Evolutionary conservation across 2,888 invertebrate species (phyloP).

Genomic region (Dicycla oo): DNA sequence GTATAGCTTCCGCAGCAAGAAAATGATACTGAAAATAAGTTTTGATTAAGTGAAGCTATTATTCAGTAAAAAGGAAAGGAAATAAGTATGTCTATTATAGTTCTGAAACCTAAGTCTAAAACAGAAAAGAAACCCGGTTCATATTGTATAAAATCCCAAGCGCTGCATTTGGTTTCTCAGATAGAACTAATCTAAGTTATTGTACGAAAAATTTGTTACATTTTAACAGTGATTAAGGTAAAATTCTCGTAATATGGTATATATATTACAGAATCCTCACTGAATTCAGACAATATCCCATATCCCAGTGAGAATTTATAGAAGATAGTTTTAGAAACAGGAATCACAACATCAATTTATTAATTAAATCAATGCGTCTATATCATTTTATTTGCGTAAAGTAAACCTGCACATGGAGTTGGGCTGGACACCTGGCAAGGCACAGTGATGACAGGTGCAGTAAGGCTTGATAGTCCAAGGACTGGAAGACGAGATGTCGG

Average conservation of each 20-base stretch:
- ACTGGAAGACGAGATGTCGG: too few species aligned
- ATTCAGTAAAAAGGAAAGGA: neutral
- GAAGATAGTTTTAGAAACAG: neutral
- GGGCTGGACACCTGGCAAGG: too few species aligned
- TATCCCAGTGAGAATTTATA: neutral
- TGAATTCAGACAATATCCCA: slow-evolving; percentile 1
- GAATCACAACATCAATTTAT: neutral
- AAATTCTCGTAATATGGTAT: neutral
- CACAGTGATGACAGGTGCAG: too few species aligned
- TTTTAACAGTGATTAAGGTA: neutral
- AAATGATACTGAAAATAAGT: slow-evolving; percentile 74
- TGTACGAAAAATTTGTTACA: neutral
- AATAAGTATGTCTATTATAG: neutral
- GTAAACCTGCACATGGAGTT: neutral
- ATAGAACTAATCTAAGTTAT: neutral
- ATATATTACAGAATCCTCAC: neutral
- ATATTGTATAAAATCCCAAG: neutral
- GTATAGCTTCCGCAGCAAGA: slow-evolving; percentile 76
- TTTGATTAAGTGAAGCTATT: neutral
- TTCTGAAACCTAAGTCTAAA: neutral
- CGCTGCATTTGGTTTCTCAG: neutral
- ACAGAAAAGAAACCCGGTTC: neutral
- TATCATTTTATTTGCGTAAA: neutral
- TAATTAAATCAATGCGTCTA: neutral
- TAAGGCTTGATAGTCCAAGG: too few species aligned